These are phyloP conservation scores for Caenorhabditis remanei DNA, from an alignment of 1,140 invertebrate genomes.

Conservation along the genomic window DNA sequence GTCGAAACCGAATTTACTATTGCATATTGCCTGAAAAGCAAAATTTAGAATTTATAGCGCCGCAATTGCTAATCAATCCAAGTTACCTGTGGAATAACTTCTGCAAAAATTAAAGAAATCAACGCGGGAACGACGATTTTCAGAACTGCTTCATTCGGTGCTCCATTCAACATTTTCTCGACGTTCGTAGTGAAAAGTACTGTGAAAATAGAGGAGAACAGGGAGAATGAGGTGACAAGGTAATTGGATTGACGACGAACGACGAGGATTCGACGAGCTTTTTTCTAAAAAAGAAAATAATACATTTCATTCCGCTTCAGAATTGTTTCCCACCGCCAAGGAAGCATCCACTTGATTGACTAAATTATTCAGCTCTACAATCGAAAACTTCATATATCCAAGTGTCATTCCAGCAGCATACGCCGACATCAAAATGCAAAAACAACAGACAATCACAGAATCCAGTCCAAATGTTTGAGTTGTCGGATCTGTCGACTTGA, in stretches of 20 bases:
- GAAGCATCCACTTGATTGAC: not conserved
- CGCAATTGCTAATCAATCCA: no score
- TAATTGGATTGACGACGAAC: slow-evolving; percentile 24
- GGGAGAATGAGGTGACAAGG: slow-evolving; percentile 16
- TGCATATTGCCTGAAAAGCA: slow-evolving; percentile 34
- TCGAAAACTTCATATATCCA: slow-evolving; percentile 49
- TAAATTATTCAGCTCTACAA: slow-evolving; percentile 4
- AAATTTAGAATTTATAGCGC: no score
- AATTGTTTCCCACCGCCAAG: not conserved
- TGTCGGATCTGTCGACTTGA: not conserved
- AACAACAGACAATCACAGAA: not conserved
- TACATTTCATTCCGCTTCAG: not conserved
- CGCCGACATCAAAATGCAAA: slow-evolving; percentile 24
- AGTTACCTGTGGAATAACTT: not conserved
- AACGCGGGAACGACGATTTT: not conserved
- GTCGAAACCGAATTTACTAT: slow-evolving; percentile 19
- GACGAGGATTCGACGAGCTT: not conserved
- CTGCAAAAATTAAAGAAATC: slow-evolving; percentile 24
- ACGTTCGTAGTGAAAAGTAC: slow-evolving; percentile 21
- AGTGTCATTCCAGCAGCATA: slow-evolving; percentile 26
- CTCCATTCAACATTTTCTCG: slow-evolving; percentile 30
- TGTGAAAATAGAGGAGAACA: slow-evolving; percentile 11
- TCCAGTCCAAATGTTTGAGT: not conserved
- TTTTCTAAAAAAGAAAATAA: not conserved
- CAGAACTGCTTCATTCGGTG: slow-evolving; percentile 3